Base-by-base conservation (phyloP, 2,888 invertebrate genomes). In the Nemotelus pantherinus region DNA sequence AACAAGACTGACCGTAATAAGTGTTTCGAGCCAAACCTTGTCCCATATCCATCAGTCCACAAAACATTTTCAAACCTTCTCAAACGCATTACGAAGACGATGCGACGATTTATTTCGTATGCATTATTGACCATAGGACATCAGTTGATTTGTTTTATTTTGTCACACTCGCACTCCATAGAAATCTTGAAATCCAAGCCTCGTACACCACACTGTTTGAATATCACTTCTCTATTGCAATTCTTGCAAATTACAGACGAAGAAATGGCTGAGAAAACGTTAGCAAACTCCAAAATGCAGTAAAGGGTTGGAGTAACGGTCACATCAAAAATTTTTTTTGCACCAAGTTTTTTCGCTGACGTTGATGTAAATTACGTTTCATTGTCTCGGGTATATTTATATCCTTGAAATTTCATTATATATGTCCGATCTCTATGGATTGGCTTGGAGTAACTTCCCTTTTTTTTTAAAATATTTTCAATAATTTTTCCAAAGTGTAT, bases 81-180 rank as follows among this genome's bases (percentile, higher is more conserved):
- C 41, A 82, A 74, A 47, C 82, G 63, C 82, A 81, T 83, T 5
- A 79, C 81, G 75, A 80, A 79, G 25, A 81, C 41, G 2, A 82
- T 77, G 77, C 81, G 50, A 48, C 81, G 74, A 68, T 82, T 82
- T 58, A 82, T 78, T 79, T 83, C 82, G 70, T 72, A 82, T 2
- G 75, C 57, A 67, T 78, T 80, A 68, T 79, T 67, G 3, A 81
- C 60, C 7, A 78, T 77, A 47, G 78, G 80, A 3, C 70, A 77
- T 71, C 80, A 81, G 53, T 53, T 41, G 9, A 81, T 78, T 48
- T 79, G 76, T 44, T 47, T 75, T 48, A 63, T n/a, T 25, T 25
- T 25, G 7, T 55, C 76, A 39, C 80, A 80, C 65, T 68, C 57
- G 57, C 82, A 81, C 75, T 72, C 63, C 45, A 81, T 57, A 43